Evolutionary conservation across 2,888 invertebrate species (phyloP), one percentile per base, ranked within the genome.

Genomic region (Himalopsyche japonica): DNA sequence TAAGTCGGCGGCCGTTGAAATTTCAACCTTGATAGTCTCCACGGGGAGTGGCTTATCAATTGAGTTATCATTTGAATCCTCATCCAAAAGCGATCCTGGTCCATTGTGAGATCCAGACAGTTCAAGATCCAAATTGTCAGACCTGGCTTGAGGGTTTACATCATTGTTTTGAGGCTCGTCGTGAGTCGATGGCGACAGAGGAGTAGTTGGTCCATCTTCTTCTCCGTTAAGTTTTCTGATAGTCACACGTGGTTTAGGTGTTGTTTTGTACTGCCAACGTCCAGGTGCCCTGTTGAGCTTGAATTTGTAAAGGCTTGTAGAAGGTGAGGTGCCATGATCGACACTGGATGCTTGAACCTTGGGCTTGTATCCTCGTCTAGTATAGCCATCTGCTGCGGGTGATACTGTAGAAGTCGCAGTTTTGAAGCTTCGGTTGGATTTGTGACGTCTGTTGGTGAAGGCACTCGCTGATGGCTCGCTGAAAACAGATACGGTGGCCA

Each of bases 221-320:
- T 93, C 93, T 83, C 93, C 93, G 87, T 92, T 92, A 88, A 94
- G 93, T 89, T 96, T 96, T 81, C 96, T 93, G 87, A 97, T 97
- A 80, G 94, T 94, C 10, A 97, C 95, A 89, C 97, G 94, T 4
- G 97, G 97, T 90, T 97, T 97, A 0, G 97, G 95, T 32, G 97
- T 96, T 12, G 97, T 97, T 91, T 97, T 97, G 90, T 97, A 97
- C 88, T 97, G 96, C 97, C 97, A 97, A 87, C 97, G 94, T 81
- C 97, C 97, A 79, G 95, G 96, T 18, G 96, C 93, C 77, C 97
- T 93, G 89, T 96, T 96, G 76, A 97, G 91, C 89, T 97, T 97
- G 88, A 97, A 95, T 90, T 96, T 96, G 89, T 96, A 96, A 84
- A 96, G 91, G 87, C 95, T 94, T 57, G 94, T 94, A 6, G 94